A percentile compares a stretch with the other conserved stretches of the same genome.
phyloP scores from a whole-genome alignment of 2,888 invertebrate genomes.

The Aradus depressus region DNA sequence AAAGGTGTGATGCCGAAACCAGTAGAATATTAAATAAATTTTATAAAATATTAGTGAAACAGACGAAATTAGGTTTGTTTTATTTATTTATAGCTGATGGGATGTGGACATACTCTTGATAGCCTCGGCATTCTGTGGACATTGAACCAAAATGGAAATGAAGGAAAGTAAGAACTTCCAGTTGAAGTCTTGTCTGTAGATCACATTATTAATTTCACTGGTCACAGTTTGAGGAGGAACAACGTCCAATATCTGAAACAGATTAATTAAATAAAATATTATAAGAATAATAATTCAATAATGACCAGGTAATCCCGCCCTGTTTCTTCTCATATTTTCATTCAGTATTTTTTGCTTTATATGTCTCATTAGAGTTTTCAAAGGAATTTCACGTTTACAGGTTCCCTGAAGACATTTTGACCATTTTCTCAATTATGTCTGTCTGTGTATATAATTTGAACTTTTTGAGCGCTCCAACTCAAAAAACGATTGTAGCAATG shows the following conservation, averaged over 20 bases:
- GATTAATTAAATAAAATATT: background rate
- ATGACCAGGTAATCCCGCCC: background rate
- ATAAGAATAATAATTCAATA: background rate
- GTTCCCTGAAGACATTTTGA: no score
- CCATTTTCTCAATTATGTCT: no score
- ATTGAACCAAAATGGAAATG: slow-evolving; percentile 13
- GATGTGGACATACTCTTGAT: slow-evolving; percentile 18
- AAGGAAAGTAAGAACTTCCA: slow-evolving; percentile 22
- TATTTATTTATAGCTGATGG: background rate
- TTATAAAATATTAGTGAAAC: background rate
- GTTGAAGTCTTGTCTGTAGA: slow-evolving; percentile 9
- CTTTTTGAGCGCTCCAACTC: no score
- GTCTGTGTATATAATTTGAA: no score
- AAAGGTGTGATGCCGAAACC: background rate
- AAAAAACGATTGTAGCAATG: no score
- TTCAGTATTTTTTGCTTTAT: no score
- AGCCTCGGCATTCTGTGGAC: slow-evolving; percentile 4
- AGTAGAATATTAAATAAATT: background rate
- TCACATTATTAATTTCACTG: slow-evolving; percentile 15
- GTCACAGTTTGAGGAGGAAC: slow-evolving; percentile 13
- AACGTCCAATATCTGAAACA: slow-evolving; percentile 17
- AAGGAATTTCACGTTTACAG: no score
- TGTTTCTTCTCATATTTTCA: background rate
- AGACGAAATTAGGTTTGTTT: background rate
- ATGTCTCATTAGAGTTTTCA: no score